A percentile compares a stretch with the other conserved stretches of the same genome.
Evolutionary conservation across 2,888 invertebrate genomes (phyloP).

Genomic region (Epistrophe grossulariae): DNA sequence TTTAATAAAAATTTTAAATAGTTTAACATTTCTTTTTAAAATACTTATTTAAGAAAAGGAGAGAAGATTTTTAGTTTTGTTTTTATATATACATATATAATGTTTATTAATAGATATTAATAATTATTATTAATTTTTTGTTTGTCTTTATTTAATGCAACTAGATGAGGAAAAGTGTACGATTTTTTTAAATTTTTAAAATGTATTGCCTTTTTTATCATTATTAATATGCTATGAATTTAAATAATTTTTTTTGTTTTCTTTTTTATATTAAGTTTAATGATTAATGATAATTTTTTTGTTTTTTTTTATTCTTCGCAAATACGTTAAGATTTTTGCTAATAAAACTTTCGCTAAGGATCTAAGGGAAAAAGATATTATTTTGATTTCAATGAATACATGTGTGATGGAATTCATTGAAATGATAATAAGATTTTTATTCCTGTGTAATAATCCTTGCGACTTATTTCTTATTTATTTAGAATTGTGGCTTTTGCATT

Average conservation of each 20-base stretch:
- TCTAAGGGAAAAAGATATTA: constrained; percentile 18
- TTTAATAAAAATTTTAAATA: constrained; percentile 48
- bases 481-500: constrained; percentile 78
- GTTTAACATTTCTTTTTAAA: constrained; percentile 24
- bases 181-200: constrained; percentile 69
- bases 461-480: constrained; percentile 77
- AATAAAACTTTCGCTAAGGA: constrained; percentile 62
- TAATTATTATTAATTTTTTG: constrained; percentile 55
- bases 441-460: constrained; percentile 50
- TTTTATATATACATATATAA: constrained; percentile 48
- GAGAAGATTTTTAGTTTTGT: constrained; percentile 50
- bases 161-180: constrained; percentile 74
- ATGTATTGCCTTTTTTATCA: constrained; percentile 77
- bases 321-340: constrained; percentile 62
- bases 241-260: constrained; percentile 48
- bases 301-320: constrained; percentile 34
- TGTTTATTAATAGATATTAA: constrained; percentile 63
- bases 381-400: constrained; percentile 30
- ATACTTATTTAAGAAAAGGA: constrained; percentile 66
- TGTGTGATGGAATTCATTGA: not conserved
- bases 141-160: constrained; percentile 59
- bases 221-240: constrained; percentile 72
- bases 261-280: constrained; percentile 66
- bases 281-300: constrained; percentile 71
- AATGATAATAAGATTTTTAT: constrained; percentile 38